Base-by-base conservation (phyloP, 2,888 invertebrate species). In the Margaritifera margaritifera region DNA sequence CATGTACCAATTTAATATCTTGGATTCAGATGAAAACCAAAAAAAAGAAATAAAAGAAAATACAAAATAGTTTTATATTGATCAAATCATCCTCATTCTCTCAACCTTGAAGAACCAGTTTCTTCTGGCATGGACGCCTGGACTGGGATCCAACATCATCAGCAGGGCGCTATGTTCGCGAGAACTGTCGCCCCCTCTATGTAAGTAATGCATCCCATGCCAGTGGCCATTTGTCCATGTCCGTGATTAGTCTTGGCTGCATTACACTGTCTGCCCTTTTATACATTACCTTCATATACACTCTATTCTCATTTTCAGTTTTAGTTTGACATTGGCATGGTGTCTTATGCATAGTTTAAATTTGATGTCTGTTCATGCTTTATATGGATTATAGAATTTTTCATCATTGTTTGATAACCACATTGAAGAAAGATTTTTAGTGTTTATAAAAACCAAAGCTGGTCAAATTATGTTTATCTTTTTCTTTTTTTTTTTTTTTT, bases 71-170 rank as follows among this genome's bases (percentile, higher is more conserved):
- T 64, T 60, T 62, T 31, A 63, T 54, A 62, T 61, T 50, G 61
- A 42, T 72, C 66, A 53, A 63, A 52, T 71, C 56, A 69, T 64
- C 65, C 62, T 59, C 66, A 66, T 60, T 67, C 59, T 70, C 57
- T 66, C 58, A 60, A 63, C 22, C 66, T 68, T 68, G 61, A 83
- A 86, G 84, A 86, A 84, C 84, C 76, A 84, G 80, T 78, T 99
- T 98, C 91, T 99, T 99, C 92, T 97, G 97, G 92, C 96, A 98
- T 90, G 98, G 98, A 66, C 96, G 97, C 92, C 93, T 99, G 88
- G 98, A 98, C 91, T 99, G 99, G 99, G 98, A 99, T 89, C 97
- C 97, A 82, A 96, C 97, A 89, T 97, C 96, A 87, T 95, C 96
- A 62, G 97, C 97, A 70, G 99, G 98, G 70, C 94, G 97, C 91